A percentile compares a stretch with the other conserved stretches of the same genome.
Conservation (phyloP, 2,888 invertebrate genomes). For the Phalera bucephala region DNA sequence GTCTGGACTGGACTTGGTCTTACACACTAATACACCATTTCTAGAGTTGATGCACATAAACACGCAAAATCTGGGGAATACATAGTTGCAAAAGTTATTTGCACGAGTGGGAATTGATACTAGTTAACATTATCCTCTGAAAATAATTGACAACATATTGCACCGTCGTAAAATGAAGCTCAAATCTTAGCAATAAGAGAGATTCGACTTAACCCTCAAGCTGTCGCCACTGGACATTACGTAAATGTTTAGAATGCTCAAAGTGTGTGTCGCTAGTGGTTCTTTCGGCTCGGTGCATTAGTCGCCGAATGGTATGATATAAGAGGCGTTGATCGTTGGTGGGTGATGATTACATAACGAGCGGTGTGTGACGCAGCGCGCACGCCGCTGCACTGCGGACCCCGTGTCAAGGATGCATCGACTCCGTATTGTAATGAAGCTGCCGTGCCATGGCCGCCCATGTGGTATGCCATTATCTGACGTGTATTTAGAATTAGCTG, state of each 20-base stretch:
- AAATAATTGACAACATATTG: too few species aligned
- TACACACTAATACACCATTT: too few species aligned
- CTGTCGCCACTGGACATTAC: neutral
- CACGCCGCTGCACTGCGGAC: slow-evolving; percentile 32
- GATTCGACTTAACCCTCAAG: neutral
- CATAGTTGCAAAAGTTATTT: neutral
- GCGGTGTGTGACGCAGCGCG: slow-evolving; percentile 36
- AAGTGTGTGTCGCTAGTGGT: slow-evolving; percentile 7
- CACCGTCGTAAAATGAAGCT: neutral
- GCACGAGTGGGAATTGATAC: neutral
- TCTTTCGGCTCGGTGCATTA: slow-evolving; percentile 24
- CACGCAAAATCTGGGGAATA: neutral
- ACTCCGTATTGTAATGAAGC: slow-evolving; percentile 55
- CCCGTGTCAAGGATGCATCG: slow-evolving; percentile 72
- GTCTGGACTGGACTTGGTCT: too few species aligned
- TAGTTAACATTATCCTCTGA: too few species aligned
- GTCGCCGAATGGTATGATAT: slow-evolving; percentile 43
- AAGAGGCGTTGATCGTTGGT: slow-evolving; percentile 49
- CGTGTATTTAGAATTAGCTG: slow-evolving; percentile 6
- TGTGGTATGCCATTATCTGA: slow-evolving; percentile 22
- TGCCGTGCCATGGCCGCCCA: slow-evolving; percentile 60
- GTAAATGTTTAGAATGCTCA: neutral
- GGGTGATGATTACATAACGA: slow-evolving; percentile 67
- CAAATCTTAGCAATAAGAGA: neutral
- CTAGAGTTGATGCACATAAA: too few species aligned